Percentiles rank a stretch among this genome's conserved stretches.
Evolutionary conservation across 2,888 invertebrate genomes (phyloP).

Genomic region (Mesopsocus fuscifrons): DNA sequence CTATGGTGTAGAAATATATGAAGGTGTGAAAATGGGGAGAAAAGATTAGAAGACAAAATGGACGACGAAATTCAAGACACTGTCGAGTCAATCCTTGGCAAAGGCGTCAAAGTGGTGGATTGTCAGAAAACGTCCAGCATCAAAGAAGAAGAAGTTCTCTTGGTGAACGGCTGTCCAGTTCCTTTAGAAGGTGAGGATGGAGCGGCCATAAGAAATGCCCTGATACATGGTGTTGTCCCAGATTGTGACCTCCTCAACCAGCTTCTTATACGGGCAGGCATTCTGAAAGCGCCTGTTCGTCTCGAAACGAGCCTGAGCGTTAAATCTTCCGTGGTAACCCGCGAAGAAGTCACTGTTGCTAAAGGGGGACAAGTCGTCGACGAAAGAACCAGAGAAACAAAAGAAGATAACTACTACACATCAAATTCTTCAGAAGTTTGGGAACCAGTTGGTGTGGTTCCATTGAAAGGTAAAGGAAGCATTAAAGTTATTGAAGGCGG

Average conservation of each 20-base stretch:
- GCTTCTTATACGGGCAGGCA: slow-evolving; percentile 29
- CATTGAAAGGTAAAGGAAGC: slow-evolving; percentile 2
- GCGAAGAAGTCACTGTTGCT: slow-evolving; percentile 48
- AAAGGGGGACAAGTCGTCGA: slow-evolving; percentile 47
- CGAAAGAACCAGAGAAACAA: slow-evolving; percentile 45
- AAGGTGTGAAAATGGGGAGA: no score
- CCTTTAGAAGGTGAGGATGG: slow-evolving; percentile 47
- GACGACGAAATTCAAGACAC: slow-evolving; percentile 57
- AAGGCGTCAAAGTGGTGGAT: slow-evolving; percentile 48
- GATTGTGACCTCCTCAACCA: slow-evolving; percentile 50
- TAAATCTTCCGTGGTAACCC: slow-evolving; percentile 47
- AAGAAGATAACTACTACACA: slow-evolving; percentile 49
- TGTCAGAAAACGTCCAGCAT: slow-evolving; percentile 53
- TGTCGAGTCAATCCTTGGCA: slow-evolving; percentile 52
- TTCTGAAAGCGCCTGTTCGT: slow-evolving; percentile 40
- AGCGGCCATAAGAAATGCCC: slow-evolving; percentile 42
- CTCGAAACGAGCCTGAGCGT: slow-evolving; percentile 51
- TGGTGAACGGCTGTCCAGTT: slow-evolving; percentile 50
- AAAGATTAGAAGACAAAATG: no score
- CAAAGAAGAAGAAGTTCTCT: slow-evolving; percentile 46
- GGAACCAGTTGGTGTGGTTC: slow-evolving; percentile 29
- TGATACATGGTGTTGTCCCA: slow-evolving; percentile 47
- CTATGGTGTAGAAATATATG: no score
- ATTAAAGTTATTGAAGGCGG: slow-evolving; percentile 5
- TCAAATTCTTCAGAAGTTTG: slow-evolving; percentile 45